Base-by-base conservation (phyloP, 2,113 vertebrate genomes). In the Tupaia tana region DNA sequence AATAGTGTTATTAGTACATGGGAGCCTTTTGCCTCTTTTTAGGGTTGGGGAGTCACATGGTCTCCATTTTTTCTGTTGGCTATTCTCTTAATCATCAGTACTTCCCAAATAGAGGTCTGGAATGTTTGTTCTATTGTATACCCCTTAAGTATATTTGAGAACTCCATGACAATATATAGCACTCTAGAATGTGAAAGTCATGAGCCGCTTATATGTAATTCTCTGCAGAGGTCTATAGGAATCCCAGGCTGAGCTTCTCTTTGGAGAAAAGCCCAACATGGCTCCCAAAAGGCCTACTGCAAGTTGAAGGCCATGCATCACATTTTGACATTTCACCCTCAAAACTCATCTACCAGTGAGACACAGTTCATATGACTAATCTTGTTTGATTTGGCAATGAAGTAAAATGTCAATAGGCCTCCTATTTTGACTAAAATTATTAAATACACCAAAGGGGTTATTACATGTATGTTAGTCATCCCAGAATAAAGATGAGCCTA, bases 361-460 rank as follows among this genome's bases (percentile, higher is more conserved):
- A 93, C 54, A 61, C 77, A 92, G 91, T 86, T 95, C 73, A n/a
- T 34, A 66, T 93, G 94, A 97, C 94, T 96, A 90, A 91, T 97
- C 71, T 97, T 97, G 94, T 95, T 87, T 93, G 93, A 97, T 92
- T 94, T 97, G 95, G 97, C 96, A 94, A 90, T 92, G 89, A 95
- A 63, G 96, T 97, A 77, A 93, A 97, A 93, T 82, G 82, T 86
- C 93, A 74, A 43, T 94, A 97, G 14, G 2, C 93, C 97, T 98
- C 95, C 73, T 97, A 71, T 83, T 98, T 97, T 96, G 67, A 95
- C 91, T 93, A 61, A 97, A 97, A 94, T 94, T 95, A 79, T 97
- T 95, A 70, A 69, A 74, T 92, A 58, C 43, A 29, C 95, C 96
- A 80, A 97, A 97, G 74, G 96, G 97, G 96, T 87, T 97, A 96